Base-by-base conservation (phyloP, 2,797 vertebrate species). In the Cuculus canorus region DNA sequence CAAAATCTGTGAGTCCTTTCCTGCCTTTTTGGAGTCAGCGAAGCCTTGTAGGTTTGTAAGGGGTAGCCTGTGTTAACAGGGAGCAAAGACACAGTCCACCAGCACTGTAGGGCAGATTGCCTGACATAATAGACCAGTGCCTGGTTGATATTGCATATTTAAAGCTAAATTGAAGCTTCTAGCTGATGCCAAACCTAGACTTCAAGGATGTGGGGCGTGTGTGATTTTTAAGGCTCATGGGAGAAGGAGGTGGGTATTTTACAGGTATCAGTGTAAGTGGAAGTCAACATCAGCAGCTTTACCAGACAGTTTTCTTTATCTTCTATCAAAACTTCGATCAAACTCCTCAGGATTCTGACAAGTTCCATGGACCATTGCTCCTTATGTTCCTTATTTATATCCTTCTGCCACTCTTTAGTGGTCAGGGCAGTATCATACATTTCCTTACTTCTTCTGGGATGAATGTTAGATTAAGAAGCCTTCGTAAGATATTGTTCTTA, bases 1-100 rank as follows among this genome's bases (percentile, higher is more conserved):
- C 98, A 17, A 98, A 99, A 97, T 98, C 96, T 32, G 99, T 99
- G 98, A 98, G 97, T 98, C 21, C 69, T 75, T 41, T 76, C 23
- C 35, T 59, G 21, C 45, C 47, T 72, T 45, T 54, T 32, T 28
- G 53, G n/a, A 11, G 68, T 66, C 11, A 9, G 5, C 27, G 5
- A 9, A 33, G 22, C 47, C 24, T 17, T 10, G 28, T 3, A 4
- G 28, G 7, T 22, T 25, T 37, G 27, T 21, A 9, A 7, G 64
- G 52, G 33, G 11, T 28, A 57, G 6, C 2, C 9, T 53, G 35
- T 50, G n/a, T 48, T 39, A 6, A 22, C 17, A n/a, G n/a, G 43
- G 52, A 35, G 48, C 24, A 15, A 43, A 32, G 25, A 5, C 1
- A 4, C 30, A 41, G 24, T 5, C 19, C 63, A 7, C 33, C 4